Conservation (phyloP, 2,888 invertebrate species). For the Tineola bisselliella region DNA sequence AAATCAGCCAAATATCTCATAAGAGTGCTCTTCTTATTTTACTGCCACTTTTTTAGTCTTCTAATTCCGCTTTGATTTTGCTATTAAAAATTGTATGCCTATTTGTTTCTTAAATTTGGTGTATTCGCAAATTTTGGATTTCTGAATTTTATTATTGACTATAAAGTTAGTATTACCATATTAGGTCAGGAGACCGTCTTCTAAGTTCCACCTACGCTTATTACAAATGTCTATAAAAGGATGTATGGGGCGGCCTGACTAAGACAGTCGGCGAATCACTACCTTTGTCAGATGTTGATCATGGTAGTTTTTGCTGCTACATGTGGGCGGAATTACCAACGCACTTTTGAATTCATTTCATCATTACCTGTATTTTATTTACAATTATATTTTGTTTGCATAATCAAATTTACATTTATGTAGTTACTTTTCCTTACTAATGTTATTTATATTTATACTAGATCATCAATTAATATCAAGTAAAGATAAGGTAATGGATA, state of each 20-base stretch:
- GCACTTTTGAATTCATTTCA: slow-evolving; percentile 47
- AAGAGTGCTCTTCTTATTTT: too few species aligned
- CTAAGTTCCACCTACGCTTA: slow-evolving; percentile 52
- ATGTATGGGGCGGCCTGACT: slow-evolving; percentile 53
- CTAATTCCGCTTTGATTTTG: too few species aligned
- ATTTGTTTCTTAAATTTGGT: not conserved
- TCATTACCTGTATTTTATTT: not conserved
- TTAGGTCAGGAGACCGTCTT: slow-evolving; percentile 40
- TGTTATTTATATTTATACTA: not conserved
- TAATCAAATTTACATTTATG: not conserved
- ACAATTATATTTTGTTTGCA: not conserved
- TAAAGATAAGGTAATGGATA: slow-evolving; percentile 23
- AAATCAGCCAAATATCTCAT: too few species aligned
- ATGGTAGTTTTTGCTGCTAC: slow-evolving; percentile 40
- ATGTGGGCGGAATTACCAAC: slow-evolving; percentile 47
- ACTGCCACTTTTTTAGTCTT: too few species aligned
- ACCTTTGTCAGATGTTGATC: slow-evolving; percentile 57
- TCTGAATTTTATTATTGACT: slow-evolving; percentile 4
- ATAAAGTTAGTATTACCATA: slow-evolving; percentile 25
- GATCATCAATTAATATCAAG: not conserved
- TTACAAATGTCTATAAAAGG: slow-evolving; percentile 61
- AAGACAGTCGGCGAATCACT: slow-evolving; percentile 51
- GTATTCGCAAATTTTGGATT: slow-evolving; percentile 3
- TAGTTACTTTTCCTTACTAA: not conserved
- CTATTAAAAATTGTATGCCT: not conserved